Base-by-base conservation (phyloP, 2,113 vertebrate genomes). In the Thryonomys swinderianus region DNA sequence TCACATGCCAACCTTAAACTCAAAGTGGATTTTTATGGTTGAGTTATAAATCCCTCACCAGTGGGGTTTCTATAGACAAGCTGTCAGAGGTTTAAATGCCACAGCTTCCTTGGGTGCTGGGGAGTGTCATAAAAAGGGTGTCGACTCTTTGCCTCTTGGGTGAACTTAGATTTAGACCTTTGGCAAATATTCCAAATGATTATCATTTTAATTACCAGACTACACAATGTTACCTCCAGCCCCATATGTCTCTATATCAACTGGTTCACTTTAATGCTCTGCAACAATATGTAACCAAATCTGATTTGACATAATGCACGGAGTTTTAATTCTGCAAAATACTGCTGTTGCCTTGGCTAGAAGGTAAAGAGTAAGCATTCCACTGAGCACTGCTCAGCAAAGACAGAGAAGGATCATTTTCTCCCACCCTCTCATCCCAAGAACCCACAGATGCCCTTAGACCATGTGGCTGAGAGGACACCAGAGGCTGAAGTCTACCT, bases 1-100 rank as follows among this genome's bases (percentile, higher is more conserved):
- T 79, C 14, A 5, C 48, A 42, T 32, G 18, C 95, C 93, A 83
- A 30, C 91, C 83, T 32, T 30, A 90, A 94, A 83, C 93, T 51
- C 21, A 25, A 88, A 86, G 96, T 91, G 94, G 91, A 48, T 95
- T 96, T 95, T 96, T 96, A 94, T 96, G 95, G 94, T 88, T 81
- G 67, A 97, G 86, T 96, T 92, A 88, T 96, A 96, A 97, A 97
- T 96, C 96, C 74, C 62, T 96, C 86, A 73, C 85, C 92, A 91
- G 83, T 3, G 37, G 89, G 79, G 73, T 53, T 84, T 78, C 73
- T 82, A 90, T 83, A 96, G 97, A 97, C 91, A 92, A 86, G 93
- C 96, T 94, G 96, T 95, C 95, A 95, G 86, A 64, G 71, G 37
- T 34, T 81, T 89, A 94, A 96, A 95, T 88, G 93, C 89, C 78